Evolutionary conservation across 2,888 invertebrate species (phyloP).

Genomic region (Congeria kusceri): DNA sequence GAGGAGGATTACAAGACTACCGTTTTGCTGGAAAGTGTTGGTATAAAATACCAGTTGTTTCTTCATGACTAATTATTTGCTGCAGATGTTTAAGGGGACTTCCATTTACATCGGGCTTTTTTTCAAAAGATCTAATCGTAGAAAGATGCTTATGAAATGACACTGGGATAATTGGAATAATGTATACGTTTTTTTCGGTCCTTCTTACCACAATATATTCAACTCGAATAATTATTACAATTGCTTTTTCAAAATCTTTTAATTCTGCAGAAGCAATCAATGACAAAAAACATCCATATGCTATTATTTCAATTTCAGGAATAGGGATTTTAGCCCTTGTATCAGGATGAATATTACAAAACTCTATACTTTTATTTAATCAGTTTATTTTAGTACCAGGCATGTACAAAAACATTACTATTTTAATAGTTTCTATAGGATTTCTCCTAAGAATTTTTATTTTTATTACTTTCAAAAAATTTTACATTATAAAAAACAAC

Average conservation of each 20-base stretch:
- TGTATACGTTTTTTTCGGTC: constrained; percentile 15
- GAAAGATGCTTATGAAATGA: constrained; percentile 44
- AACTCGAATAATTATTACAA: background rate
- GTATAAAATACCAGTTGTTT: constrained; percentile 71
- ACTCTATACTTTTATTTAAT: background rate
- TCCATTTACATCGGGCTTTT: constrained; percentile 80
- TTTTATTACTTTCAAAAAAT: background rate
- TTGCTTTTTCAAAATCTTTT: background rate
- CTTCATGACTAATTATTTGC: constrained; percentile 60
- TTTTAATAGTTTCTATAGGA: background rate
- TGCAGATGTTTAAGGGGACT: constrained; percentile 72
- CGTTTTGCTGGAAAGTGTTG: constrained; percentile 84
- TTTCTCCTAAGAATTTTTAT: background rate
- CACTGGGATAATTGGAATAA: background rate
- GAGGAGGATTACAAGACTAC: constrained; percentile 89
- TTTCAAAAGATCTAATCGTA: constrained; percentile 79
- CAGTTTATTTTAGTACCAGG: background rate
- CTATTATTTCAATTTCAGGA: background rate
- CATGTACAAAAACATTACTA: background rate
- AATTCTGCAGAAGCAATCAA: background rate
- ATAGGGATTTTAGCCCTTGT: background rate
- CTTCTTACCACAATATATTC: constrained; percentile 5
- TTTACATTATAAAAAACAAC: background rate
- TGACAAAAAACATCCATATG: background rate
- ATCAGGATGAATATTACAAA: background rate